Percentiles rank a stretch among this genome's conserved stretches.
Evolutionary conservation across 2,113 vertebrate species (phyloP).

Genomic region (Anarrhichthys ocellatus): DNA sequence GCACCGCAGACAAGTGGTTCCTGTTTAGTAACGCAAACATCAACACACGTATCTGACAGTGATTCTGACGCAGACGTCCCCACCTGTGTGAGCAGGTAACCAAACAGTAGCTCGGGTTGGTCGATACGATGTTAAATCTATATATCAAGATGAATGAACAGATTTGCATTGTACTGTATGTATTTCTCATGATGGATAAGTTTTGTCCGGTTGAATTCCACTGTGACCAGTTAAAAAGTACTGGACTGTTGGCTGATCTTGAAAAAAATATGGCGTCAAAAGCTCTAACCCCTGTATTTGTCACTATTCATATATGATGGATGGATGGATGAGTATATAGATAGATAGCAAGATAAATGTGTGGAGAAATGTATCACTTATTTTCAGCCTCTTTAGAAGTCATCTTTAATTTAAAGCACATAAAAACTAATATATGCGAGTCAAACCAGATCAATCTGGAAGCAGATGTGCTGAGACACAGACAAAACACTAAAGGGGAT

Average conservation of each 20-base stretch:
- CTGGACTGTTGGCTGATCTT: neutral
- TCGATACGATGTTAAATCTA: neutral
- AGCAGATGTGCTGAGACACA: constrained; percentile 60
- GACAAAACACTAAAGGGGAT: constrained; percentile 52
- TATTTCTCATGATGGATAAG: neutral
- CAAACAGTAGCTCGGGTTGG: neutral
- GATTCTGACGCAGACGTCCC: neutral
- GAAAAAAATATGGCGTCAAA: neutral
- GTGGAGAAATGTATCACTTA: neutral
- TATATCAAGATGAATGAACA: neutral
- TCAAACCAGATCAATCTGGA: constrained; percentile 34
- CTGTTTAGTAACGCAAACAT: constrained; percentile 12
- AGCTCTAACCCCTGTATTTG: neutral
- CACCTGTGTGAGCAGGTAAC: neutral
- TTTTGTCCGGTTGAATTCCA: neutral
- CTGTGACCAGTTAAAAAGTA: neutral
- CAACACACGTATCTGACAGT: neutral
- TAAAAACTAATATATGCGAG: constrained; percentile 43
- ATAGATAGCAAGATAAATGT: constrained; percentile 10
- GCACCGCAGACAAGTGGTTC: neutral
- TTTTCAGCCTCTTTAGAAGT: constrained; percentile 14
- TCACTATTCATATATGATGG: neutral
- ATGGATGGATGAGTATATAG: neutral
- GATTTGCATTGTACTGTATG: neutral
- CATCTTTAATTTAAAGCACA: constrained; percentile 43